phyloP scores from a whole-genome alignment of 2,797 vertebrate species.

The Urosaurus nigricauda region DNA sequence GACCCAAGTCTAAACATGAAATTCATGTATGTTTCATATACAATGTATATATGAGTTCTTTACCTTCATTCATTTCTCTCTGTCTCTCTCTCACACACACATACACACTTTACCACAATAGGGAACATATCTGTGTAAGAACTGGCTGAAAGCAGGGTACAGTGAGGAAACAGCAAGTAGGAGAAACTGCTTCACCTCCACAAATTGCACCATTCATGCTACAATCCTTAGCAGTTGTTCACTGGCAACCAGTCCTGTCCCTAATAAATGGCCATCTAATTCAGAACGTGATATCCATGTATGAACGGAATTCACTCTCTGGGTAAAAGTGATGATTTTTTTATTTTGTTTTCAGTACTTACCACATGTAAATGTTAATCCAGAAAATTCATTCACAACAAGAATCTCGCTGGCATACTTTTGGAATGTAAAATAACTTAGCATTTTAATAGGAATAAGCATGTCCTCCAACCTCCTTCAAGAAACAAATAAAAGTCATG shows the following conservation, averaged over 20 bases:
- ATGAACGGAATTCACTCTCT: background rate
- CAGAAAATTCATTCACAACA: slow-evolving; percentile 92
- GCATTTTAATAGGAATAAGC: slow-evolving; percentile 88
- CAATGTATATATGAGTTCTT: background rate
- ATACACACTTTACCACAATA: background rate
- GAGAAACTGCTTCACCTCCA: too few species aligned
- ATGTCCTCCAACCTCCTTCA: slow-evolving; percentile 89
- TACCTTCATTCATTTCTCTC: background rate
- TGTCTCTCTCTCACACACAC: background rate
- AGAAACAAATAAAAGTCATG: slow-evolving; percentile 27
- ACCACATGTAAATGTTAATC: slow-evolving; percentile 93
- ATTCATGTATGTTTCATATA: too few species aligned
- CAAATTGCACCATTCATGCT: background rate
- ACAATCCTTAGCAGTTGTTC: background rate
- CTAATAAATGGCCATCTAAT: background rate
- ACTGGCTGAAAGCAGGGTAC: background rate
- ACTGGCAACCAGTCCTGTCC: background rate
- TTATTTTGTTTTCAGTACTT: slow-evolving; percentile 73
- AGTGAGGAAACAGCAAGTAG: too few species aligned
- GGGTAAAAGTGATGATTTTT: background rate
- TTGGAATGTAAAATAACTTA: slow-evolving; percentile 95
- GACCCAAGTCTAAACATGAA: too few species aligned
- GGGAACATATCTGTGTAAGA: background rate
- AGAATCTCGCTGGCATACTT: slow-evolving; percentile 94
- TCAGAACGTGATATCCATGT: background rate